Conservation (phyloP, 2,888 invertebrate species). For the Rugalucina vietnamica region DNA sequence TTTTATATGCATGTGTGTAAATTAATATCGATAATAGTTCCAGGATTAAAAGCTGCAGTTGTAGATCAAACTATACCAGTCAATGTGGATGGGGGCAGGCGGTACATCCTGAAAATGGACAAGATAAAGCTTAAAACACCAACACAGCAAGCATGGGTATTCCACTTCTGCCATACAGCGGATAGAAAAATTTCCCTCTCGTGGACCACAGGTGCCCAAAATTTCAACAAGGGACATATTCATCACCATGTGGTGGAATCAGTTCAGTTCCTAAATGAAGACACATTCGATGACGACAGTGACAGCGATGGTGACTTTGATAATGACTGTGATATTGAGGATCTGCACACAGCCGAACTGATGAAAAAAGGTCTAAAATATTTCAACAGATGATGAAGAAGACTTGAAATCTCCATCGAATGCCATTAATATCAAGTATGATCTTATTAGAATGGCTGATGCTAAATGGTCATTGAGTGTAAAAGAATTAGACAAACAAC, state of each 20-base stretch:
- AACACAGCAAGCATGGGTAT: not conserved
- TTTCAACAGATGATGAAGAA: slow-evolving; percentile 21
- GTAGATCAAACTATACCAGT: slow-evolving; percentile 2
- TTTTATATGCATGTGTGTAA: no score
- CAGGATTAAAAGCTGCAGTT: not conserved
- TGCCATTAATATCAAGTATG: not conserved
- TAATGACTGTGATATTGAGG: slow-evolving; percentile 30
- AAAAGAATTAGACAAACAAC: not conserved
- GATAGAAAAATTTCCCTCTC: slow-evolving; percentile 34
- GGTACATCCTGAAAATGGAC: slow-evolving; percentile 1
- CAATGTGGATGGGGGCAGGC: slow-evolving; percentile 29
- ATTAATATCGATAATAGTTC: no score
- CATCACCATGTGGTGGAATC: slow-evolving; percentile 57
- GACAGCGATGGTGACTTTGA: slow-evolving; percentile 26
- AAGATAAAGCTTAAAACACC: not conserved
- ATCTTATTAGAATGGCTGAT: not conserved
- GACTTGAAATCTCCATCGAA: not conserved
- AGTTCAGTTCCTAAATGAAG: slow-evolving; percentile 29
- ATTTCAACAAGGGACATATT: slow-evolving; percentile 44
- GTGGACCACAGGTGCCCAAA: slow-evolving; percentile 3
- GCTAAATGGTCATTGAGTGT: not conserved
- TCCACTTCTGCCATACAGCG: slow-evolving; percentile 24
- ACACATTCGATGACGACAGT: slow-evolving; percentile 12
- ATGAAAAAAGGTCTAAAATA: slow-evolving; percentile 22
- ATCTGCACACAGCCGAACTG: slow-evolving; percentile 47